phyloP scores from a whole-genome alignment of 2,797 vertebrate genomes.

The Platalea minor region DNA sequence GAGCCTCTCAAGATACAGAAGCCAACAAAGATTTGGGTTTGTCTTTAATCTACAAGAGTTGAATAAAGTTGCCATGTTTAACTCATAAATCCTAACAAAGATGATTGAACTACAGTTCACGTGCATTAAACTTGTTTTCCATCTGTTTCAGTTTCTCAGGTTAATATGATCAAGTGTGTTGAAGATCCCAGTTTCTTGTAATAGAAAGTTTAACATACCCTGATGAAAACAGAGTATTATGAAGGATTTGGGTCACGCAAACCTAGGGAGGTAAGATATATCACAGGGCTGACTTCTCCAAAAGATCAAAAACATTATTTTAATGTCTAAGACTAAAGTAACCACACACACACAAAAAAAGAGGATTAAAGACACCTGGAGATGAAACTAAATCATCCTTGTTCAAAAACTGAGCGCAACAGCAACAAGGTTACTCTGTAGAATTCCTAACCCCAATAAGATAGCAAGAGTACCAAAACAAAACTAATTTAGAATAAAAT shows the following conservation, averaged over 20 bases:
- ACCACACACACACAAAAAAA: background rate
- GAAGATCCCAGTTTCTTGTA: background rate
- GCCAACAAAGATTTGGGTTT: background rate
- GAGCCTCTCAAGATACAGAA: background rate
- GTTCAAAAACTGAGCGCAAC: background rate
- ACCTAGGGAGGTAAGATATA: background rate
- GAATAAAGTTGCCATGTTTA: background rate
- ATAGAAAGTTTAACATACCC: background rate
- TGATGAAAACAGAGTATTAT: background rate
- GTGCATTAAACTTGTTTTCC: background rate
- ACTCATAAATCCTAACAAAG: background rate
- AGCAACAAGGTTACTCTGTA: background rate
- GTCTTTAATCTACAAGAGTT: background rate
- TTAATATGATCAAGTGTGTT: background rate
- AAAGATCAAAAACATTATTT: background rate
- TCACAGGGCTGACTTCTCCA: background rate
- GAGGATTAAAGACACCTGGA: background rate
- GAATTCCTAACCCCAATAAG: background rate
- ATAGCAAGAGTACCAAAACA: background rate
- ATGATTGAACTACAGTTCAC: background rate
- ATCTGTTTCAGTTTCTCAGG: background rate
- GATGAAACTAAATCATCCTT: background rate
- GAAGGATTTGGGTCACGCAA: constrained; percentile 1
- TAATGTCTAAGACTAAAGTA: background rate
- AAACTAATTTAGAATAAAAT: background rate